phyloP scores from a whole-genome alignment of 1,140 invertebrate genomes.

The Nylanderia fulva region DNA sequence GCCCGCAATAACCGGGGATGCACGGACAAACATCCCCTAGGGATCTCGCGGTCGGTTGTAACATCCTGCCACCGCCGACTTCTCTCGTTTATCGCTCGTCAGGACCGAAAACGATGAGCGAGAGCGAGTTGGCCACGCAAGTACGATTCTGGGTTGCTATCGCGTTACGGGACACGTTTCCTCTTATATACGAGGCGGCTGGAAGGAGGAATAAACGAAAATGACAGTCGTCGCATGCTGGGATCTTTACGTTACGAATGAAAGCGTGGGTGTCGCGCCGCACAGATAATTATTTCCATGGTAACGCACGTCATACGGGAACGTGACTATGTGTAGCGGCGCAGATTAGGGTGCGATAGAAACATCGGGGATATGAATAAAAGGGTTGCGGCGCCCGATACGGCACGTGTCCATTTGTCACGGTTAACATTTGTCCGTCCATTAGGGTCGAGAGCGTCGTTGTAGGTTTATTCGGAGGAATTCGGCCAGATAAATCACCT shows the following conservation, averaged over 20 bases:
- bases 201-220: neutral
- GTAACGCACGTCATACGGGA: neutral
- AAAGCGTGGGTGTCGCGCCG: constrained; percentile 51
- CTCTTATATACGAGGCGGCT: too few species aligned
- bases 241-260: constrained; percentile 41
- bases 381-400: neutral
- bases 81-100: constrained; percentile 67
- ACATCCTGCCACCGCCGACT: constrained; percentile 40
- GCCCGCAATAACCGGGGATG: constrained; percentile 32
- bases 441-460: neutral
- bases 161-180: neutral
- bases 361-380: constrained; percentile 45
- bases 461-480: constrained; percentile 48
- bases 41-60: constrained; percentile 50
- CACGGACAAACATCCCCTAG: constrained; percentile 61
- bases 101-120: constrained; percentile 52
- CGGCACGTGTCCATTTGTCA: constrained; percentile 44
- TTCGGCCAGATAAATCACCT: constrained; percentile 53
- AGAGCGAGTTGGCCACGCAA: neutral
- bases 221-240: neutral
- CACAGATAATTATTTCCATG: too few species aligned
- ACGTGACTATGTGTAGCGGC: constrained; percentile 24
- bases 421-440: constrained; percentile 12
- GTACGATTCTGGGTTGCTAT: constrained; percentile 38
- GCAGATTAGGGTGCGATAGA: constrained; percentile 58